Evolutionary conservation across 1,140 invertebrate genomes (phyloP), one percentile per base, ranked within the genome.

Genomic region (Drosophila tropicalis): DNA sequence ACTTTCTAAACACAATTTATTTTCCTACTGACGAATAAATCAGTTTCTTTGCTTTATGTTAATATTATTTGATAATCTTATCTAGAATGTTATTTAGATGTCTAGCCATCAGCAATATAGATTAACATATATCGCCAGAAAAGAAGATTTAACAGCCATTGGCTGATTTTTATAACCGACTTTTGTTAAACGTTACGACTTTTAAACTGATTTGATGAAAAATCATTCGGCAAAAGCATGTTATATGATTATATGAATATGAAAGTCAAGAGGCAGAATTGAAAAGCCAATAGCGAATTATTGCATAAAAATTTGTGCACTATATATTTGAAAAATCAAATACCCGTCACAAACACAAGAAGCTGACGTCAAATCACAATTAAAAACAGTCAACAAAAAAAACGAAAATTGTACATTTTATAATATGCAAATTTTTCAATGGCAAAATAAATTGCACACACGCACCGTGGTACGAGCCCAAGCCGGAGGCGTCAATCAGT

Each of bases 401-500:
- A 5, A 29, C 29, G 29, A 29, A 29, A 22, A 22, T 51, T 51
- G 17, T 12, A 51, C 9, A 61, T 9, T 62, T 39, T 57, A 29
- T 58, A 13, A 17, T 68, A 85, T 76, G 69, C 40, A 84, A 85
- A 85, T 80, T 77, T 68, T 22, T 62, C 62, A 64, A 62, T 57
- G 60, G 44, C 41, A 64, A 70, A 79, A 65, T 60, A 51, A 51
- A 51, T 51, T 65, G 61, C 72, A 67, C 60, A 69, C 76, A 70
- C 72, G 63, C 76, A 70, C n/a, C 17, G n/a, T 29, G 17, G 51
- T 22, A 57, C 7, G n/a, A 32, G 32, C 63, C 6, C 54, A 51
- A 22, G 66, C 73, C 73, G 12, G 56, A 40, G 72, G 76, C 72
- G 70, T 67, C 77, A 84, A 85, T 84, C 77, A 84, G 77, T 85